Conservation (phyloP, 2,113 vertebrate genomes). For the Periophthalmus modestus region DNA sequence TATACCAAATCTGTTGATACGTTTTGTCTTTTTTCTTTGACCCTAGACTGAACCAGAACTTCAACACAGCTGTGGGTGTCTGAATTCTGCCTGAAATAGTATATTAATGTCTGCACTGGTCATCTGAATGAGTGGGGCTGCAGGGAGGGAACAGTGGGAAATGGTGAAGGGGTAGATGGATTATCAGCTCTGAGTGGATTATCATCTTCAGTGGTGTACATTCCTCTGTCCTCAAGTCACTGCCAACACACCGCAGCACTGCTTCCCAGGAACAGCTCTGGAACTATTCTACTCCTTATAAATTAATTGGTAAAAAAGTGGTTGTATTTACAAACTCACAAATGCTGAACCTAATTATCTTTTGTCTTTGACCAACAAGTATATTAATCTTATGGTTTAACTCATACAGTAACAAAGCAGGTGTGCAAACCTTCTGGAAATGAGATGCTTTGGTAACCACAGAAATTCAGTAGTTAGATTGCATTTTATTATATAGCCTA, state of each 20-base stretch:
- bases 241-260: conserved; percentile 19
- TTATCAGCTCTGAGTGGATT: conserved; percentile 74
- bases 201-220: conserved; percentile 71
- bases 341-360: not conserved
- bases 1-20: not conserved
- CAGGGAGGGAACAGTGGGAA: conserved; percentile 66
- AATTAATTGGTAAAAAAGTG: not conserved
- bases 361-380: not conserved
- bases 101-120: conserved; percentile 62
- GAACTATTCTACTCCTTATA: not conserved
- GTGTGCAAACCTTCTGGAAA: not conserved
- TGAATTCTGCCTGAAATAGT: conserved; percentile 48
- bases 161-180: conserved; percentile 59
- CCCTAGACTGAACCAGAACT: conserved; percentile 23
- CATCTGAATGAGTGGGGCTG: conserved; percentile 58
- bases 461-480: not conserved
- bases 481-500: not conserved
- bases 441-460: not conserved
- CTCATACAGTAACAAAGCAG: not conserved
- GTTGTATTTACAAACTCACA: not conserved
- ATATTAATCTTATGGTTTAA: not conserved
- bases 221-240: conserved; percentile 55
- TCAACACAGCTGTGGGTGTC: conserved; percentile 64
- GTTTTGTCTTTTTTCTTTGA: not conserved
- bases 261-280: conserved; percentile 26